Percentiles rank a stretch among this genome's conserved stretches.
Conservation (phyloP, 2,888 invertebrate species). For the Drosophila neonasuta region DNA sequence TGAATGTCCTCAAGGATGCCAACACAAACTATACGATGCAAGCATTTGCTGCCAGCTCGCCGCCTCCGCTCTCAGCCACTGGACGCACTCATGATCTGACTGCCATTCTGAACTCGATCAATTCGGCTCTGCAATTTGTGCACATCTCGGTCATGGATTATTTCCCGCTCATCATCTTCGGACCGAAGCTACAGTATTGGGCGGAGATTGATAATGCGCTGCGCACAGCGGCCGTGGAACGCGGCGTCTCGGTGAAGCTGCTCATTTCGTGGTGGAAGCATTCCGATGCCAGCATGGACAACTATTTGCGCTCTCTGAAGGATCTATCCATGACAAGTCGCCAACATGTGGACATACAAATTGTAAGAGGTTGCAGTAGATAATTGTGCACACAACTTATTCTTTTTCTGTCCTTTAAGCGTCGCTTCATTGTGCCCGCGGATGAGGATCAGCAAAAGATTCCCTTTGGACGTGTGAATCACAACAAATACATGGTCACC, state of each 20-base stretch:
- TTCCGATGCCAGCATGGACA: constrained; percentile 88
- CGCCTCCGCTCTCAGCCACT: constrained; percentile 90
- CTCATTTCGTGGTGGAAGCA: constrained; percentile 95
- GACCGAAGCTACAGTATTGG: constrained; percentile 91
- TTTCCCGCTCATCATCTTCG: constrained; percentile 90
- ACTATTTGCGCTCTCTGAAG: constrained; percentile 90
- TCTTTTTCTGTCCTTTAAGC: constrained; percentile 35
- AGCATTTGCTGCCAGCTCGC: constrained; percentile 91
- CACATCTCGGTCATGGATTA: constrained; percentile 99
- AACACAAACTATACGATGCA: constrained; percentile 83
- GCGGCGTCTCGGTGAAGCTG: constrained; percentile 89
- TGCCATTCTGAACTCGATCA: constrained; percentile 91
- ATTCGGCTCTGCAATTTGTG: constrained; percentile 91
- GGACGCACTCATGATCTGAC: constrained; percentile 93
- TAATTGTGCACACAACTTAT: neutral
- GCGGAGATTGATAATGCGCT: constrained; percentile 95
- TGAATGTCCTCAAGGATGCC: constrained; percentile 83
- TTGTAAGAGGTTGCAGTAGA: constrained; percentile 83
- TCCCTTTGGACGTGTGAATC: constrained; percentile 95
- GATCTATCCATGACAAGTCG: constrained; percentile 83
- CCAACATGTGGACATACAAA: constrained; percentile 86
- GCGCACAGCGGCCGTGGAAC: constrained; percentile 91
- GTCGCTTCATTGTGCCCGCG: constrained; percentile 92
- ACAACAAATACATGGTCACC: constrained; percentile 99
- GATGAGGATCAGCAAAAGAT: constrained; percentile 90